Evolutionary conservation across 2,797 vertebrate genomes (phyloP), one percentile per base, ranked within the genome.

Genomic region (Paedocypris micromegethes): DNA sequence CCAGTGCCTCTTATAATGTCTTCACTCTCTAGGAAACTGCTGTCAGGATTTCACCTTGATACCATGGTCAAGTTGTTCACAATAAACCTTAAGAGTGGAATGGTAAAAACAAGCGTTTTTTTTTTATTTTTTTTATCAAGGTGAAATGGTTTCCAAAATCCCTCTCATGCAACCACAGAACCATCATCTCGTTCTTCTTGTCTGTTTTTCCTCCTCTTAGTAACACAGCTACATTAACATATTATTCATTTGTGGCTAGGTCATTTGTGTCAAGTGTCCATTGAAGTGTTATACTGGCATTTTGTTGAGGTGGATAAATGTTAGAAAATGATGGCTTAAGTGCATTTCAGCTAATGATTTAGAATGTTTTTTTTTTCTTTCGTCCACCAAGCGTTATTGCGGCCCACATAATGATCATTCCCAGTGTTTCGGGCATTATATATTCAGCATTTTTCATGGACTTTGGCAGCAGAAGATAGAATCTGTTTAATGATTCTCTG

Each of bases 371-470:
- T 2, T 75, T 77, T 69, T 23, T 54, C 78, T 68, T 69, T 75
- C 61, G 23, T 76, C 77, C 77, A 70, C 67, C 48, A n/a, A 41
- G 50, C 46, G 9, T 43, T 46, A 46, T 45, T 64, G 41, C 54
- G 9, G 37, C 53, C 50, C 74, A 7, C 70, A 69, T 76, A 66
- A 78, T 64, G 39, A 66, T 68, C 58, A 52, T 77, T 64, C 48
- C 5, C 51, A 73, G 65, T 82, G 82, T 83, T 82, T 83, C 78
- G 74, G 79, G 75, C 71, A 64, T 68, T 72, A 73, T 83, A 79
- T 75, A 77, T 73, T 82, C 72, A 70, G 58, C 70, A 51, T 64
- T 72, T 80, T 72, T 66, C 60, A 66, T 68, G 80, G 45, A 73
- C n/a, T 77, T 61, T 59, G 74, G 70, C 78, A 72, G 52, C 57